phyloP scores from a whole-genome alignment of 2,113 vertebrate species.

The Ctenomys sociabilis region DNA sequence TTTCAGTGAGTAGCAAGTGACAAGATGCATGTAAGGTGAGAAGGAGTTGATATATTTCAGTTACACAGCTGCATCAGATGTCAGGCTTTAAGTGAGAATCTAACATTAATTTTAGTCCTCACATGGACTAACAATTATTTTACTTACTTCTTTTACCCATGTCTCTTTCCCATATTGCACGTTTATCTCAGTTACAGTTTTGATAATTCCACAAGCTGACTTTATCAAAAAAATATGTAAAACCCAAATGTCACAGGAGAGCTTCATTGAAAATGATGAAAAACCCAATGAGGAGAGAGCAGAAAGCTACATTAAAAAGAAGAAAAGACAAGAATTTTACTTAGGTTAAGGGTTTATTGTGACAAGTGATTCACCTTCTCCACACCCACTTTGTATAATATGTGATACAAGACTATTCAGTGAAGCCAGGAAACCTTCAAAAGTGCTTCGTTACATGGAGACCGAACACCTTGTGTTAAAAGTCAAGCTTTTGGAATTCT shows the following conservation, averaged over 20 bases:
- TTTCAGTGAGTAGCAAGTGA: not conserved
- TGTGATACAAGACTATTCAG: not conserved
- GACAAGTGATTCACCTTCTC: not conserved
- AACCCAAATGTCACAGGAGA: not conserved
- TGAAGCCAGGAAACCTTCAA: not conserved
- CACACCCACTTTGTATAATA: not conserved
- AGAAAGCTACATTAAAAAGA: not conserved
- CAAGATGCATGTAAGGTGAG: not conserved
- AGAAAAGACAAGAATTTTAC: not conserved
- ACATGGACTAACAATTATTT: not conserved
- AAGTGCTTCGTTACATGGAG: not conserved
- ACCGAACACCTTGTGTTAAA: not conserved
- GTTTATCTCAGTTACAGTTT: not conserved
- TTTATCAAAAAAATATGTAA: not conserved
- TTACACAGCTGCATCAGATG: not conserved
- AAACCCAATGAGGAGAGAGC: not conserved
- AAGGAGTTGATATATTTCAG: not conserved
- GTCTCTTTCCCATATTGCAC: not conserved
- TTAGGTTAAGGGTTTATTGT: not conserved
- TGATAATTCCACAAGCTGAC: not conserved
- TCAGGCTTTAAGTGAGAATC: not conserved
- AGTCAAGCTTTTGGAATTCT: not conserved
- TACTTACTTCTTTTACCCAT: not conserved
- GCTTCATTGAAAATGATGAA: not conserved
- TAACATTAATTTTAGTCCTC: not conserved